phyloP scores from a whole-genome alignment of 35 echinoderm and acorn worm genomes.

The Stichopus chloronotus region DNA sequence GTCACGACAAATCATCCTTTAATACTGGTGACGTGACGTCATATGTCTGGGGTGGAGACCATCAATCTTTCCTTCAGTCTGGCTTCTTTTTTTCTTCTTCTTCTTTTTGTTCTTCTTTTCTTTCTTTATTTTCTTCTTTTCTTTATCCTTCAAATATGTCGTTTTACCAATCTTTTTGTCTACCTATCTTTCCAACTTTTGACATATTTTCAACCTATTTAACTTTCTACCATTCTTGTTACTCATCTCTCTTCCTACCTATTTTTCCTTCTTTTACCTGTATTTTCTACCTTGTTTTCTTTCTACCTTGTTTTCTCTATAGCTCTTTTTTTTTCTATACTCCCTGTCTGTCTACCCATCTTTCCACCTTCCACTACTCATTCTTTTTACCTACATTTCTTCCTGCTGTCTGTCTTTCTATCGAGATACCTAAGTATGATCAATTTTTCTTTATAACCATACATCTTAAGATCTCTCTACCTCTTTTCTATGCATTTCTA shows the following conservation, averaged over 20 bases:
- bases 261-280: neutral
- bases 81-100: slow-evolving; percentile 16
- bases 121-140: neutral
- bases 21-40: too few relatives aligned
- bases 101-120: slow-evolving; percentile 1
- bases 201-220: neutral
- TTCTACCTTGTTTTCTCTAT: neutral
- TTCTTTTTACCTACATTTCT: neutral
- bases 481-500: neutral
- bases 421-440: neutral
- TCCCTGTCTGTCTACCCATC: neutral
- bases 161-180: neutral
- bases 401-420: neutral
- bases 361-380: too few relatives aligned
- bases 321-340: neutral
- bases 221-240: neutral
- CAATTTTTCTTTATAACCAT: neutral
- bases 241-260: neutral
- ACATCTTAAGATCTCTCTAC: neutral
- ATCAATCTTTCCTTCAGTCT: neutral
- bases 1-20: too few relatives aligned
- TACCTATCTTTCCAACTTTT: neutral
- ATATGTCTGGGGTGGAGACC: too few relatives aligned
- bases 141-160: neutral
- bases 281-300: neutral